Percentiles rank a stretch among this genome's conserved stretches.
Evolutionary conservation across 2,113 vertebrate genomes (phyloP).

Genomic region (Pagrus major): DNA sequence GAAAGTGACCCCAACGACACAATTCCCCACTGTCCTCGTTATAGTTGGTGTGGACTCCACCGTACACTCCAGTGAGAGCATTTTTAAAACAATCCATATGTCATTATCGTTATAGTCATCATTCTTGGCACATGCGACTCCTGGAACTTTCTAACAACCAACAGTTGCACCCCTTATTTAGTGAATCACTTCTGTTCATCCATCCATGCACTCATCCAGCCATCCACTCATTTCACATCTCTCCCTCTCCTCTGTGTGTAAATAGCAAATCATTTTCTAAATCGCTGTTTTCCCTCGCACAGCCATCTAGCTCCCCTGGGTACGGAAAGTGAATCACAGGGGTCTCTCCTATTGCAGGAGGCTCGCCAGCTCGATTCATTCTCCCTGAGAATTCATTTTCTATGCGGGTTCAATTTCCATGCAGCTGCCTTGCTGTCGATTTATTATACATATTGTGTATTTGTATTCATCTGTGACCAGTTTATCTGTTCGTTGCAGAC

Average conservation of each 20-base stretch:
- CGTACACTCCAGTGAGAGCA: no score
- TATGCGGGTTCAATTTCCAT: slow-evolving; percentile 68
- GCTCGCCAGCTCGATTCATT: slow-evolving; percentile 63
- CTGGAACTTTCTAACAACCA: slow-evolving; percentile 6
- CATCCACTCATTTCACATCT: slow-evolving; percentile 18
- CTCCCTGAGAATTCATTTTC: slow-evolving; percentile 60
- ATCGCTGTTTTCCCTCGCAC: slow-evolving; percentile 48
- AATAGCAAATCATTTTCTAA: slow-evolving; percentile 71
- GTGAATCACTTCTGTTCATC: slow-evolving; percentile 22
- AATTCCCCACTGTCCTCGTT: no score
- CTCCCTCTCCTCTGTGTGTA: slow-evolving; percentile 28
- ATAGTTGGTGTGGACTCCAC: no score
- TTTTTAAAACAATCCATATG: no score
- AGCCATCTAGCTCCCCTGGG: slow-evolving; percentile 36
- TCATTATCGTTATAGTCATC: no score
- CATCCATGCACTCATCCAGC: slow-evolving; percentile 22
- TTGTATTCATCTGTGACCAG: slow-evolving; percentile 80
- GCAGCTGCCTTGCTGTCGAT: slow-evolving; percentile 58
- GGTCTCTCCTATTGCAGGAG: slow-evolving; percentile 44
- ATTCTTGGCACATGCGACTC: background rate
- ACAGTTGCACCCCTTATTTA: slow-evolving; percentile 30
- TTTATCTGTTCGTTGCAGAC: slow-evolving; percentile 77
- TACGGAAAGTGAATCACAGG: slow-evolving; percentile 63
- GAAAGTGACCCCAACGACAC: no score
- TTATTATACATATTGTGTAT: slow-evolving; percentile 78